Percentiles rank a stretch among this genome's conserved stretches.
Evolutionary conservation across 2,888 invertebrate species (phyloP).

Genomic region (Caenorhabditis auriculariae): DNA sequence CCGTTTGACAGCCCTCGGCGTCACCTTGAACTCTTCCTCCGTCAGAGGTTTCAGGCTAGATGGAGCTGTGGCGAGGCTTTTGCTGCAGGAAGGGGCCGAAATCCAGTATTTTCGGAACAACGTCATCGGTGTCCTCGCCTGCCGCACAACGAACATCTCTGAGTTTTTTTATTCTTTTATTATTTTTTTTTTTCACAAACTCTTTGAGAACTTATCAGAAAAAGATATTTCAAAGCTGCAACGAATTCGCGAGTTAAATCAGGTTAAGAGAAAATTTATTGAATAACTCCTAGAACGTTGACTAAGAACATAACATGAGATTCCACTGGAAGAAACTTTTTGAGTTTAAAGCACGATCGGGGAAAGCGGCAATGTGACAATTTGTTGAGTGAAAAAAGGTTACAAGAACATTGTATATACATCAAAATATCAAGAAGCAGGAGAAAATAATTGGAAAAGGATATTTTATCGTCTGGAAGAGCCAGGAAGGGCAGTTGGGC

Average conservation of each 20-base stretch:
- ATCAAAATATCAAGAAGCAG: neutral
- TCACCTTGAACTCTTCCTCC: slow-evolving; percentile 22
- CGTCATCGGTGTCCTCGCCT: slow-evolving; percentile 4
- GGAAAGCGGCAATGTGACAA: too few species aligned
- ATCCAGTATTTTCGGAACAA: neutral
- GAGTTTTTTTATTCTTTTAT: too few species aligned
- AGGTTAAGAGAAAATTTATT: neutral
- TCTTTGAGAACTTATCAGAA: too few species aligned
- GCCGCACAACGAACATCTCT: slow-evolving; percentile 2
- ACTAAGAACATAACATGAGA: neutral
- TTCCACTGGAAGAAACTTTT: too few species aligned
- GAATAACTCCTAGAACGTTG: neutral
- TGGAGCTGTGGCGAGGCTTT: neutral
- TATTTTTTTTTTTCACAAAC: too few species aligned
- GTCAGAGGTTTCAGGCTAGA: slow-evolving; percentile 1
- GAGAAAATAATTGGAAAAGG: neutral
- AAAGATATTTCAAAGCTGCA: slow-evolving; percentile 8
- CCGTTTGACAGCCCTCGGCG: slow-evolving; percentile 12
- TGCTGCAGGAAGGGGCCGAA: neutral
- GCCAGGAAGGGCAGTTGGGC: slow-evolving; percentile 28
- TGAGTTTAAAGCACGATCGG: too few species aligned
- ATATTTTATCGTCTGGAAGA: too few species aligned
- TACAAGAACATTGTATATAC: too few species aligned
- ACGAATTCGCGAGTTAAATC: neutral
- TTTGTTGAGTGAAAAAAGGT: too few species aligned